A percentile compares a stretch with the other conserved stretches of the same genome.
Evolutionary conservation across 2,113 vertebrate genomes (phyloP).

Genomic region (Zapus hudsonius): DNA sequence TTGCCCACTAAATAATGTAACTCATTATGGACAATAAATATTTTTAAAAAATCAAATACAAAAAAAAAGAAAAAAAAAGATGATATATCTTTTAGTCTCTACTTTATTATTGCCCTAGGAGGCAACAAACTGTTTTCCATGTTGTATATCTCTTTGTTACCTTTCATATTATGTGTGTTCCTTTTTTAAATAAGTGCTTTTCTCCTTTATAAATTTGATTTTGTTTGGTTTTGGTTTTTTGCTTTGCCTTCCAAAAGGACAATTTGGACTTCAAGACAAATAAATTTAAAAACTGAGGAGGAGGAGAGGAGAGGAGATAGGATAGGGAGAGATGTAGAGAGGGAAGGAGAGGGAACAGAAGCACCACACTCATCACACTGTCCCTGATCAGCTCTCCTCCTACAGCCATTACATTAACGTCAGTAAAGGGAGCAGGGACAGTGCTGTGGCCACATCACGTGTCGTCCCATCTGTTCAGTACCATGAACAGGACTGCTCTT

Average conservation of each 20-base stretch:
- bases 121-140: slow-evolving; percentile 60
- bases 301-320: rapidly evolving
- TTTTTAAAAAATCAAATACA: no score
- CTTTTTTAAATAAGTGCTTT: not conserved
- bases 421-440: not conserved
- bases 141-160: slow-evolving; percentile 40
- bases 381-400: not conserved
- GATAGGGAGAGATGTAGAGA: no score
- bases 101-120: slow-evolving; percentile 60
- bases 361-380: not conserved
- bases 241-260: slow-evolving; percentile 3
- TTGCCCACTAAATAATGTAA: no score
- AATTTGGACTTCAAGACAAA: slow-evolving; percentile 44
- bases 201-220: slow-evolving; percentile 1
- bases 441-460: not conserved
- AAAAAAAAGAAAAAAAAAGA: slow-evolving; percentile 49
- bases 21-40: no score
- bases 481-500: not conserved
- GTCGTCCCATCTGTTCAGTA: slow-evolving; percentile 32
- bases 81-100: not conserved
- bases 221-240: not conserved
- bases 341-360: not conserved
- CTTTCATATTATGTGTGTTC: slow-evolving; percentile 38
- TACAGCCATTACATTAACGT: not conserved
- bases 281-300: not conserved